Evolutionary conservation across 2,888 invertebrate genomes (phyloP).

Genomic region (Zaprionus bogoriensis): DNA sequence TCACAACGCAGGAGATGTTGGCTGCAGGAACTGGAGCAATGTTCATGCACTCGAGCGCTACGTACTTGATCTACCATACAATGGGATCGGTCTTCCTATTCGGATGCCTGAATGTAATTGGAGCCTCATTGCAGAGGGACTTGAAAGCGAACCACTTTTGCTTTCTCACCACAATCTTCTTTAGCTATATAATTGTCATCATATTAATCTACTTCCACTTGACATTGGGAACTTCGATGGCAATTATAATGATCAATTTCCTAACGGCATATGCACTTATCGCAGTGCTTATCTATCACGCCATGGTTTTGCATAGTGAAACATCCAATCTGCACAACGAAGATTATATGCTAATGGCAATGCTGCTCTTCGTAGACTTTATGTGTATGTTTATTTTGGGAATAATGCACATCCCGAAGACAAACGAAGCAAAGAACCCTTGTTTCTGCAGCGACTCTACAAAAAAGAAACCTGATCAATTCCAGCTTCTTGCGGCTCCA

Average conservation of each 20-base stretch:
- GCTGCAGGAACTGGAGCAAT: slow-evolving; percentile 14
- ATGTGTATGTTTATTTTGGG: slow-evolving; percentile 9
- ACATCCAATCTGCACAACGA: neutral
- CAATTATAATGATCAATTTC: neutral
- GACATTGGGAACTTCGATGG: neutral
- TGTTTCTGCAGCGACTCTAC: neutral
- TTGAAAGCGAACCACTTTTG: slow-evolving; percentile 4
- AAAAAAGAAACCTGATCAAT: neutral
- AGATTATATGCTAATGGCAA: slow-evolving; percentile 12
- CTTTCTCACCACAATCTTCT: slow-evolving; percentile 1
- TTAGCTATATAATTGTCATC: neutral
- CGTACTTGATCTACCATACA: neutral
- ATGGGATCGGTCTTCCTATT: neutral
- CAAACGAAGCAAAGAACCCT: neutral
- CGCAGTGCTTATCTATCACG: slow-evolving; percentile 10
- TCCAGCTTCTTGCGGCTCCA: too few species aligned
- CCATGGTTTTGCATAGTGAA: slow-evolving; percentile 12
- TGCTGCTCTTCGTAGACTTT: slow-evolving; percentile 23
- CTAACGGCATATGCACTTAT: slow-evolving; percentile 3
- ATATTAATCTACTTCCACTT: slow-evolving; percentile 6
- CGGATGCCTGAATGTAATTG: slow-evolving; percentile 15
- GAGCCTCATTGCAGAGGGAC: slow-evolving; percentile 4
- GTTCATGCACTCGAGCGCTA: neutral
- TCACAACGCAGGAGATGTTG: slow-evolving; percentile 12
- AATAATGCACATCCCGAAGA: neutral